Percentiles rank a stretch among this genome's conserved stretches.
phyloP scores from a whole-genome alignment of 2,888 invertebrate species.

The Escarpia spicata region DNA sequence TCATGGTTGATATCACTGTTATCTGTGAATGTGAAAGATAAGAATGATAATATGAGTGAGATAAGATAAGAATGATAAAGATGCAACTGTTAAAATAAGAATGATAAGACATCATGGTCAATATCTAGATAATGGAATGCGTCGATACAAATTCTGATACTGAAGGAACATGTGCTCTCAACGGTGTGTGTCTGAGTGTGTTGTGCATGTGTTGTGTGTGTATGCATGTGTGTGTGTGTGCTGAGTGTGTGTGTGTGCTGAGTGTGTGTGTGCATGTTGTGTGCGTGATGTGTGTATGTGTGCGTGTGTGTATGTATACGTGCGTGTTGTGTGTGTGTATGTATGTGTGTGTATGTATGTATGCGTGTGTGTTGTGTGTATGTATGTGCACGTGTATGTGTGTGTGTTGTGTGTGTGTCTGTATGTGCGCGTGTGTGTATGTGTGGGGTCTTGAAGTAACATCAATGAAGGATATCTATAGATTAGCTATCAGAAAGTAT shows the following conservation, averaged over 20 bases:
- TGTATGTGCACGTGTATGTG: neutral
- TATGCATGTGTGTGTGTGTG: no score
- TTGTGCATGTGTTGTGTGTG: no score
- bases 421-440: no score
- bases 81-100: neutral
- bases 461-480: no score
- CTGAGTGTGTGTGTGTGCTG: no score
- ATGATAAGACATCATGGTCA: neutral
- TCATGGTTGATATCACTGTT: neutral
- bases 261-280: no score
- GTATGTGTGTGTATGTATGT: slow-evolving; percentile 13
- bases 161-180: neutral
- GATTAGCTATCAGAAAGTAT: no score
- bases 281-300: no score
- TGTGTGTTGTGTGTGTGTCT: no score
- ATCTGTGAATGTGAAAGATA: neutral
- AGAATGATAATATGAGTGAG: neutral
- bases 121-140: neutral
- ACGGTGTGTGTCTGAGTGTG: slow-evolving; percentile 14
- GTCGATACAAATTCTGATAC: neutral
- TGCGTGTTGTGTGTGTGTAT: neutral
- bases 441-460: no score
- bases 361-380: neutral
- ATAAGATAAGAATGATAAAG: neutral
- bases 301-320: no score